Evolutionary conservation across 1,140 invertebrate genomes (phyloP).

Genomic region (Pseudomyrmex dendroicus): DNA sequence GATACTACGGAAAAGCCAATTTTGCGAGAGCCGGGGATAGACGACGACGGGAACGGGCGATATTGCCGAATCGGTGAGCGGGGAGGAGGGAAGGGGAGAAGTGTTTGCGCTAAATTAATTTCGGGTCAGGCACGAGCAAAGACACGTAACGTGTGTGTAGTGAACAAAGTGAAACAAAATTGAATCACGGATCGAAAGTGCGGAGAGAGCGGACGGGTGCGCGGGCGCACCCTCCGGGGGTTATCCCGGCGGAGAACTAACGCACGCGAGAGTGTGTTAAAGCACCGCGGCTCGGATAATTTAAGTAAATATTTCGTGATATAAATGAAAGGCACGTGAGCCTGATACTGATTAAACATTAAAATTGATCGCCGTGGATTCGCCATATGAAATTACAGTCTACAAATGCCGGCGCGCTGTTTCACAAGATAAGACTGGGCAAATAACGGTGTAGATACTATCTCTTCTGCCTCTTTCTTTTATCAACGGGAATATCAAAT

Average conservation of each 20-base stretch:
- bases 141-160: constrained; percentile 59
- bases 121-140: constrained; percentile 56
- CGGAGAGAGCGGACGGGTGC: not conserved
- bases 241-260: constrained; percentile 15
- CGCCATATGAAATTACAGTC: constrained; percentile 69
- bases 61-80: constrained; percentile 41
- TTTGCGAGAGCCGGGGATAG: constrained; percentile 5
- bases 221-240: not conserved
- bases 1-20: constrained; percentile 36
- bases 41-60: constrained; percentile 29
- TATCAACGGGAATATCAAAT: constrained; percentile 74
- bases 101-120: constrained; percentile 61
- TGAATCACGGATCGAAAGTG: constrained; percentile 67
- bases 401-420: constrained; percentile 44
- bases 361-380: constrained; percentile 68
- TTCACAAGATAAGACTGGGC: constrained; percentile 70
- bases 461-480: constrained; percentile 70
- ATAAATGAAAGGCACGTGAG: constrained; percentile 62
- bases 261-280: constrained; percentile 61
- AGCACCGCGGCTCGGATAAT: constrained; percentile 62
- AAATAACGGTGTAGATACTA: constrained; percentile 74
- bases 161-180: constrained; percentile 56
- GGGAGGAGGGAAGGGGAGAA: not conserved
- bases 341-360: constrained; percentile 72
- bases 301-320: constrained; percentile 72